A percentile compares a stretch with the other conserved stretches of the same genome.
These are phyloP conservation scores for Planiliza haematocheilus DNA, from an alignment of 2,113 vertebrate genomes.

Conservation along the genomic window DNA sequence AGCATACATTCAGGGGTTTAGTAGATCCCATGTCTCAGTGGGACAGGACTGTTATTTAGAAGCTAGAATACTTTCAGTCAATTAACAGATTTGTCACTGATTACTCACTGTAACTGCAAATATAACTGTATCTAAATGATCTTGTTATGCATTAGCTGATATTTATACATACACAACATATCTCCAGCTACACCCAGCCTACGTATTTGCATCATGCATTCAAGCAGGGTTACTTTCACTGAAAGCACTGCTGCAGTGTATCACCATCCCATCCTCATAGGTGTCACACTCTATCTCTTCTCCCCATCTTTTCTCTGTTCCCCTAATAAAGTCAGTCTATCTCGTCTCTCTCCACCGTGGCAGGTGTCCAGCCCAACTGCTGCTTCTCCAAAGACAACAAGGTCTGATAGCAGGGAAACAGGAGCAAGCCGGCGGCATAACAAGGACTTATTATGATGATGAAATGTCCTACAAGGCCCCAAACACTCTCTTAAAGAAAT, in stretches of 20 bases:
- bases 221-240: neutral
- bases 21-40: too few species aligned
- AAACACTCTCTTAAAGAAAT: constrained; percentile 80
- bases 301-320: constrained; percentile 20
- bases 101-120: too few species aligned
- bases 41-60: too few species aligned
- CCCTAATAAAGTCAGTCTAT: constrained; percentile 51
- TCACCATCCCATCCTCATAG: constrained; percentile 42
- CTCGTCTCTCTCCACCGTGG: constrained; percentile 45
- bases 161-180: neutral
- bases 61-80: too few species aligned
- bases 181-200: neutral
- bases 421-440: constrained; percentile 66
- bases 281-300: constrained; percentile 52
- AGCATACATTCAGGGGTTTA: too few species aligned
- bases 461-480: constrained; percentile 77
- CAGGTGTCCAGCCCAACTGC: constrained; percentile 72
- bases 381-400: constrained; percentile 58
- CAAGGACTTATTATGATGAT: constrained; percentile 81
- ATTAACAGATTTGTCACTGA: too few species aligned
- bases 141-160: neutral
- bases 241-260: constrained; percentile 36
- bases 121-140: too few species aligned
- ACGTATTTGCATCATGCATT: neutral
- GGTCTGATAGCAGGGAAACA: constrained; percentile 70